Conservation (phyloP, 2,888 invertebrate species). For the Sarcophaga subvicina region DNA sequence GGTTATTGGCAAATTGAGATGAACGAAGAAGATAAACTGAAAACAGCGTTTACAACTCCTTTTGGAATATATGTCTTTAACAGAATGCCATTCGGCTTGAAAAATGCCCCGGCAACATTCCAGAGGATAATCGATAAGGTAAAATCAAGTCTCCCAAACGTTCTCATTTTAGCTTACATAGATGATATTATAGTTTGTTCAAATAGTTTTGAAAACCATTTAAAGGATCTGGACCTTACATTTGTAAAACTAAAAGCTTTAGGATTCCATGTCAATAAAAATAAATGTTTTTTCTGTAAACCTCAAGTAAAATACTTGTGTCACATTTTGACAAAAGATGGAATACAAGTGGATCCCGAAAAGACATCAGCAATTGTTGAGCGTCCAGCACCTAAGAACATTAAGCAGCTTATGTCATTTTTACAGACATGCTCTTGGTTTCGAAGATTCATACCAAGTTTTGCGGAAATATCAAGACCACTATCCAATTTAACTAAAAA, state of each 20-base stretch:
- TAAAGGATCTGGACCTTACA: constrained; percentile 70
- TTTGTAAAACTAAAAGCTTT: constrained; percentile 57
- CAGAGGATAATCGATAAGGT: constrained; percentile 73
- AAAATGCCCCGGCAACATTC: constrained; percentile 75
- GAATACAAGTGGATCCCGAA: constrained; percentile 72
- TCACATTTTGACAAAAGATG: constrained; percentile 73
- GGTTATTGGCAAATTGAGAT: constrained; percentile 78
- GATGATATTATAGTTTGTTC: constrained; percentile 74
- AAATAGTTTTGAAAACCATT: constrained; percentile 70
- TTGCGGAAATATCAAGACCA: constrained; percentile 71
- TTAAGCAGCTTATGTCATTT: constrained; percentile 72
- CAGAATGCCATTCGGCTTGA: constrained; percentile 76
- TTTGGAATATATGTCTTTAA: constrained; percentile 75
- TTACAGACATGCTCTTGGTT: constrained; percentile 75
- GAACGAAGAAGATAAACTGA: constrained; percentile 73
- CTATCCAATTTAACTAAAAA: constrained; percentile 74
- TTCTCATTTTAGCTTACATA: constrained; percentile 70
- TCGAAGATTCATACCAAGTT: constrained; percentile 65
- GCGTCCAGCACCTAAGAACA: constrained; percentile 61
- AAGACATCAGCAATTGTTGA: constrained; percentile 73
- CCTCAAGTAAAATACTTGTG: constrained; percentile 73
- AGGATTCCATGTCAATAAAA: constrained; percentile 71
- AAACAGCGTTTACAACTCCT: constrained; percentile 76
- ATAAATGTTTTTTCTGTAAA: constrained; percentile 68
- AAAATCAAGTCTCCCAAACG: constrained; percentile 57